These are phyloP conservation scores for Drosophila biarmipes DNA, from an alignment of 1,140 invertebrate genomes.

Conservation along the genomic window DNA sequence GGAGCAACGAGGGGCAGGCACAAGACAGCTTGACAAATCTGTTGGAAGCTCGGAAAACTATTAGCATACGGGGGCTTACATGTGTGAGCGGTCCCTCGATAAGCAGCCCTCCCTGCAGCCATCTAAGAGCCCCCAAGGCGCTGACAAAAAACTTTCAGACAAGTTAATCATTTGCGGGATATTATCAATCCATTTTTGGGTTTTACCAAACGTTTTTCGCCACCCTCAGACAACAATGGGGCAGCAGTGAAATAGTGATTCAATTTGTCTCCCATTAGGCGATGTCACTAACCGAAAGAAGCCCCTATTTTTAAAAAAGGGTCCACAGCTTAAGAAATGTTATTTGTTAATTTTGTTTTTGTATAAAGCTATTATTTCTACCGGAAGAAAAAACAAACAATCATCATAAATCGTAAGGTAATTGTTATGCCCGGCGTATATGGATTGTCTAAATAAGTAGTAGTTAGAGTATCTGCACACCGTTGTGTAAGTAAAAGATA, in stretches of 20 bases:
- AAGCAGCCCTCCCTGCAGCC: not conserved
- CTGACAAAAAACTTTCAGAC: constrained; percentile 66
- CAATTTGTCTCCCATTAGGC: not conserved
- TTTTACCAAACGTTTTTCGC: constrained; percentile 47
- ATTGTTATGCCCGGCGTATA: too few relatives aligned
- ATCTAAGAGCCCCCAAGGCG: constrained; percentile 35
- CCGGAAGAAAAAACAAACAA: too few relatives aligned
- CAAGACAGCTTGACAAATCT: constrained; percentile 71
- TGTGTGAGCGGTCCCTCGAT: constrained; percentile 29
- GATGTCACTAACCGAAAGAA: too few relatives aligned
- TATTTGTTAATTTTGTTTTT: too few relatives aligned
- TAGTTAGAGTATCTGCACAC: constrained; percentile 10
- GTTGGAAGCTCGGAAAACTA: constrained; percentile 60
- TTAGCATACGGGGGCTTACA: constrained; percentile 64
- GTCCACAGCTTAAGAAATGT: too few relatives aligned
- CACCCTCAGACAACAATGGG: constrained; percentile 8
- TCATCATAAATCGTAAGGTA: too few relatives aligned
- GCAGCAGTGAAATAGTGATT: not conserved
- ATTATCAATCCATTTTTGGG: constrained; percentile 83
- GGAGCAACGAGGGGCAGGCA: constrained; percentile 9
- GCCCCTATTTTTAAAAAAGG: too few relatives aligned
- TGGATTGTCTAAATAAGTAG: not conserved
- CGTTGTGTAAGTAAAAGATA: not conserved
- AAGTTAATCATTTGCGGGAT: constrained; percentile 83
- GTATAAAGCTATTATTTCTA: too few relatives aligned